phyloP scores from a whole-genome alignment of 1,140 invertebrate genomes.

The Vanessa atalanta region DNA sequence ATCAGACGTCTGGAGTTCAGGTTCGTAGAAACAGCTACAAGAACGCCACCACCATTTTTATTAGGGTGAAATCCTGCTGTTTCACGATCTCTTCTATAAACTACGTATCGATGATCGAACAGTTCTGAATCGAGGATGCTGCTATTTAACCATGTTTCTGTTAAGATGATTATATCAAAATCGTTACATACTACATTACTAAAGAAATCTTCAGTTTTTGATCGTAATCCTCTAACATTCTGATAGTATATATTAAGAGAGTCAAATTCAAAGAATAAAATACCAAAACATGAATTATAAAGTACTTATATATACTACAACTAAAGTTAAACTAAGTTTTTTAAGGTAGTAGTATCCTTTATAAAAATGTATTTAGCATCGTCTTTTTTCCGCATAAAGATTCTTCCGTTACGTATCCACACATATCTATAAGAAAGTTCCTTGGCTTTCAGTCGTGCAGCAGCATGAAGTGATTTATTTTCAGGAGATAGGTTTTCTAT shows the following conservation, averaged over 20 bases:
- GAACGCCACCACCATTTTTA: slow-evolving; percentile 24
- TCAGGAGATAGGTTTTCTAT: slow-evolving; percentile 30
- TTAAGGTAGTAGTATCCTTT: too few species aligned
- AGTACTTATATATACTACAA: neutral
- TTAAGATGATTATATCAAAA: slow-evolving; percentile 36
- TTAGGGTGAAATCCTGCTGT: neutral
- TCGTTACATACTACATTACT: slow-evolving; percentile 26
- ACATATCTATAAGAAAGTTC: slow-evolving; percentile 31
- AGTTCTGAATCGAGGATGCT: slow-evolving; percentile 17
- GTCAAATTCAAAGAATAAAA: slow-evolving; percentile 2
- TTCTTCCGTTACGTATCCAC: slow-evolving; percentile 31
- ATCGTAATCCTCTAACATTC: slow-evolving; percentile 20
- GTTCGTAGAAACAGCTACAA: slow-evolving; percentile 4
- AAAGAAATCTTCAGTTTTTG: slow-evolving; percentile 34
- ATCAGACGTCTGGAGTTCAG: neutral
- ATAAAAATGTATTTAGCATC: too few species aligned
- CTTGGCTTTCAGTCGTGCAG: slow-evolving; percentile 22
- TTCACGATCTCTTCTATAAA: slow-evolving; percentile 11
- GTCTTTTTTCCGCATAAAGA: too few species aligned
- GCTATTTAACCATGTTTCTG: slow-evolving; percentile 33
- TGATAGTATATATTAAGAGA: slow-evolving; percentile 25
- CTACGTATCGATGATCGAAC: neutral
- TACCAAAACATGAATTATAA: neutral
- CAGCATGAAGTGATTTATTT: slow-evolving; percentile 30
- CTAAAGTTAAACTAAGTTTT: too few species aligned